These are phyloP conservation scores for Tyrophagus putrescentiae DNA, from an alignment of 1,140 invertebrate species.

Conservation along the genomic window DNA sequence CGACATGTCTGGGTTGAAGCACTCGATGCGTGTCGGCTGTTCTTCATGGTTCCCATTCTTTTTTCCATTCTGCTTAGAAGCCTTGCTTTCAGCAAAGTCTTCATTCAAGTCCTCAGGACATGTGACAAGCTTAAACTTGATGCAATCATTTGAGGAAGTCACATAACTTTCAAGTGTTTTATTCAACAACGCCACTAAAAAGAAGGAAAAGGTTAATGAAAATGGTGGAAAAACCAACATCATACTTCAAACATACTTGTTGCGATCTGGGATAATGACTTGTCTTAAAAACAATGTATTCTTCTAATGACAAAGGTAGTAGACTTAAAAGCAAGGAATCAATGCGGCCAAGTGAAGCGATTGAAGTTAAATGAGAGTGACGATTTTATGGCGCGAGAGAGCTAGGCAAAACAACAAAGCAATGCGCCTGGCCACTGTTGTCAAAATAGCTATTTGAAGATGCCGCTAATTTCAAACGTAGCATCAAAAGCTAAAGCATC, in stretches of 20 bases:
- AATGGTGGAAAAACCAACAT: background rate
- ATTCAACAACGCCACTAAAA: constrained; percentile 7
- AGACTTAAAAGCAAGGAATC: no score
- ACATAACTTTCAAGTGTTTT: constrained; percentile 18
- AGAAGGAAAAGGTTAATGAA: background rate
- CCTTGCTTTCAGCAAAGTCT: constrained; percentile 32
- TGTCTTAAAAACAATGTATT: no score
- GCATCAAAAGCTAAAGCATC: no score
- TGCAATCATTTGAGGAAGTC: constrained; percentile 24
- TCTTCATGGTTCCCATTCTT: background rate
- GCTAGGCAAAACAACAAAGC: no score
- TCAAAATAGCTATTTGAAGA: no score
- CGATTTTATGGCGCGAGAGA: no score
- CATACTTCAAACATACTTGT: background rate
- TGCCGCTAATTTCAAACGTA: no score
- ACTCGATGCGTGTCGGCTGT: constrained; percentile 28
- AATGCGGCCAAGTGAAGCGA: no score
- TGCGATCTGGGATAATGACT: no score
- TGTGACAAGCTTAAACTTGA: constrained; percentile 38
- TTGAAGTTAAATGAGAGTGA: no score
- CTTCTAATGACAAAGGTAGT: no score
- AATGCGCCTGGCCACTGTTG: no score
- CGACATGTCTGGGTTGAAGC: constrained; percentile 71
- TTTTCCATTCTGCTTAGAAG: background rate
- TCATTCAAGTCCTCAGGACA: constrained; percentile 51